phyloP scores from a whole-genome alignment of 2,113 vertebrate genomes.

The Hystrix brachyura region DNA sequence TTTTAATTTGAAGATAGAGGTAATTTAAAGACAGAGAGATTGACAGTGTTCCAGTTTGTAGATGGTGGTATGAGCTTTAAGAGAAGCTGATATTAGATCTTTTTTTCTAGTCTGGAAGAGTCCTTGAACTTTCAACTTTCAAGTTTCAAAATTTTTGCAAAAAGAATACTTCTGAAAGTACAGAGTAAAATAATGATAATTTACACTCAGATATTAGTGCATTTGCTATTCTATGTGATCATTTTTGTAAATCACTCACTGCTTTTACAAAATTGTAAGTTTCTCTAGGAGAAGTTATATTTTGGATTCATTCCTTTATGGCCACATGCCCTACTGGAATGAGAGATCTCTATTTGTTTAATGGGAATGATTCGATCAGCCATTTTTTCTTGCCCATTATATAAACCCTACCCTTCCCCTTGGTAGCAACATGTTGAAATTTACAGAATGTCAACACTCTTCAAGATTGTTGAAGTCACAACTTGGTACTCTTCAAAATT shows the following conservation, averaged over 20 bases:
- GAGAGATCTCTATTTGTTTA: background rate
- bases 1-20: conserved; percentile 50
- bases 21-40: conserved; percentile 40
- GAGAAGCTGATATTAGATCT: background rate
- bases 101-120: background rate
- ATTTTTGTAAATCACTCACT: background rate
- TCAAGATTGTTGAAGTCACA: background rate
- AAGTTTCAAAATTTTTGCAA: background rate
- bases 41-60: background rate
- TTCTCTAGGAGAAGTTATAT: background rate
- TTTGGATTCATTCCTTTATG: background rate
- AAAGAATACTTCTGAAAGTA: conserved; percentile 2
- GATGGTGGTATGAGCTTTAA: background rate
- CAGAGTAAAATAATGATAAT: background rate
- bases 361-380: background rate
- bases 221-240: background rate
- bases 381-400: background rate
- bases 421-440: background rate
- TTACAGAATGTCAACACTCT: background rate
- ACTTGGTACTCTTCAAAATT: background rate
- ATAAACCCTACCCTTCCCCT: background rate
- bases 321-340: background rate
- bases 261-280: background rate
- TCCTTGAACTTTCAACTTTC: background rate
- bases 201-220: background rate